phyloP scores from a whole-genome alignment of 2,888 invertebrate species.

The Neoitamus cyanurus region DNA sequence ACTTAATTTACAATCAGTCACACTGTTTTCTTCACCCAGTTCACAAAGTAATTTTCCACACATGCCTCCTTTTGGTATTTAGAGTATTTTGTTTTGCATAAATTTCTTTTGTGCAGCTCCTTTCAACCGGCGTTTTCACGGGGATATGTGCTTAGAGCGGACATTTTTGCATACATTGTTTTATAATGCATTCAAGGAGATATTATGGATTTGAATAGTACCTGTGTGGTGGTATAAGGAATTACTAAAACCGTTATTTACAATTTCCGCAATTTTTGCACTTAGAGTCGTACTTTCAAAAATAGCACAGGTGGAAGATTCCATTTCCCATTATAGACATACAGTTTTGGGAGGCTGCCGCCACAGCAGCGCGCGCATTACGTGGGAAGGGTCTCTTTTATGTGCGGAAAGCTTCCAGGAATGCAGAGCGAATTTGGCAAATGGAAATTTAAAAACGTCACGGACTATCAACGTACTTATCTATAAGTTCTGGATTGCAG shows the following conservation, averaged over 20 bases:
- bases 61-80: background rate
- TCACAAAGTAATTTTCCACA: conserved; percentile 1
- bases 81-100: background rate
- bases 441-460: background rate
- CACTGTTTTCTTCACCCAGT: conserved; percentile 18
- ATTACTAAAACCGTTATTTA: too few relatives aligned
- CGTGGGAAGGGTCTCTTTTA: background rate
- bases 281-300: too few relatives aligned
- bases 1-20: background rate
- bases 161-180: background rate
- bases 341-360: too few relatives aligned
- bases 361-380: too few relatives aligned
- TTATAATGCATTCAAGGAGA: background rate
- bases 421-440: background rate
- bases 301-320: too few relatives aligned
- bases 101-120: background rate
- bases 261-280: too few relatives aligned
- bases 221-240: too few relatives aligned
- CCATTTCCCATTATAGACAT: too few relatives aligned
- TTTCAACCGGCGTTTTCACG: background rate
- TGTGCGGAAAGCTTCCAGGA: background rate
- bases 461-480: background rate
- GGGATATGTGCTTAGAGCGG: background rate
- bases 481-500: background rate
- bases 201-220: background rate